These are phyloP conservation scores for Hippocampus kuda DNA, from an alignment of 2,797 vertebrate species.

Conservation along the genomic window DNA sequence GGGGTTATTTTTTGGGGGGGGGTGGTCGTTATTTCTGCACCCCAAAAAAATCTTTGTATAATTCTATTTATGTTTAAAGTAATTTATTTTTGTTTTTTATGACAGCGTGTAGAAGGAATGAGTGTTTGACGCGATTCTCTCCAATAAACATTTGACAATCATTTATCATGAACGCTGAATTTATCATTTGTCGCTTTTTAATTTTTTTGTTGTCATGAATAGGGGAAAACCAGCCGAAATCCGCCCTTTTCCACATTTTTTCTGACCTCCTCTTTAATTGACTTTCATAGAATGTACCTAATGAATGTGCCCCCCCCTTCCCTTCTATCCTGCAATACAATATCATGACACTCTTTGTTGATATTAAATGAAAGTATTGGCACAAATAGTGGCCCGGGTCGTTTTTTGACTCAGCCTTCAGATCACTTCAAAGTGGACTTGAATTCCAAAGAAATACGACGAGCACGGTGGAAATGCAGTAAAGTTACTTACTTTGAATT, in stretches of 20 bases:
- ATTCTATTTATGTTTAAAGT: slow-evolving; percentile 36
- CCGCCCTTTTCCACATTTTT: neutral
- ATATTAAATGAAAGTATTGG: neutral
- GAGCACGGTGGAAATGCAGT: neutral
- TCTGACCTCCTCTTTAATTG: slow-evolving; percentile 39
- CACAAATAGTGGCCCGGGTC: neutral
- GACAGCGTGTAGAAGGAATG: slow-evolving; percentile 28
- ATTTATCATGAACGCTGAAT: slow-evolving; percentile 7
- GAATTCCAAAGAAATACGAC: neutral
- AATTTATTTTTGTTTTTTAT: slow-evolving; percentile 24
- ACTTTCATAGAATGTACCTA: slow-evolving; percentile 46
- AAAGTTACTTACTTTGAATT: no score
- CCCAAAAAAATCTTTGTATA: slow-evolving; percentile 11
- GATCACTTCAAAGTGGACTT: neutral
- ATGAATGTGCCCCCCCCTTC: slow-evolving; percentile 67
- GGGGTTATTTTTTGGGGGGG: neutral
- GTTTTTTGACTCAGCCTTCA: neutral
- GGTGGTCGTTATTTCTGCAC: neutral
- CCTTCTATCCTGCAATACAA: neutral
- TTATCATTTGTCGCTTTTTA: neutral
- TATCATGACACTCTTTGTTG: neutral
- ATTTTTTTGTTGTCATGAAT: neutral
- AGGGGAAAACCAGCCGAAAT: neutral
- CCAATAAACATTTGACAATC: slow-evolving; percentile 29
- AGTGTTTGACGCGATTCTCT: slow-evolving; percentile 10